A percentile compares a stretch with the other conserved stretches of the same genome.
These are phyloP conservation scores for Sebastes taczanowskii DNA, from an alignment of 2,797 vertebrate genomes.

Conservation along the genomic window DNA sequence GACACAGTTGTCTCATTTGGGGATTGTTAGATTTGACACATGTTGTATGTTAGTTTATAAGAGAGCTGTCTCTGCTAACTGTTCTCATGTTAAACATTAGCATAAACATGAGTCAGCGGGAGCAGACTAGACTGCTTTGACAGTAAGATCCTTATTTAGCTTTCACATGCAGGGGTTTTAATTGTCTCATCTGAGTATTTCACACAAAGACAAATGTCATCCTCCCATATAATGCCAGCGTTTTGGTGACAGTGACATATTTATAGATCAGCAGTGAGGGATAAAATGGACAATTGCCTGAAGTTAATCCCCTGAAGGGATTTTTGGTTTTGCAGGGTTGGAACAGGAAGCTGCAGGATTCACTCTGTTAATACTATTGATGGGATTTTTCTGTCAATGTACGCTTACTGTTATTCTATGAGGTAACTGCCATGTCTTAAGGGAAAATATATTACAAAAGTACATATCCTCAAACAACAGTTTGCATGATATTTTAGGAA, in stretches of 20 bases:
- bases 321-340: conserved; percentile 14
- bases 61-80: background rate
- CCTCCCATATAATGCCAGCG: background rate
- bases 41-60: background rate
- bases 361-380: background rate
- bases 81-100: background rate
- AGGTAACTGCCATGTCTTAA: background rate
- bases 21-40: background rate
- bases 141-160: conserved; percentile 10
- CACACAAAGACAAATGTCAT: conserved; percentile 23
- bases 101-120: background rate
- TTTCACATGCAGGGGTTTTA: conserved; percentile 11
- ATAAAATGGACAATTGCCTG: conserved; percentile 30
- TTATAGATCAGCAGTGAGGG: conserved; percentile 26
- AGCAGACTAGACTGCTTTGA: conserved; percentile 8
- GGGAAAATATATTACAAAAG: background rate
- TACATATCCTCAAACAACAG: too few species aligned
- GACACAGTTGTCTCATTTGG: background rate
- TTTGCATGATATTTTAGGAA: too few species aligned
- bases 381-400: background rate
- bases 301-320: conserved; percentile 40
- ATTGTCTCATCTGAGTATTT: conserved; percentile 17
- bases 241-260: conserved; percentile 16
- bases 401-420: background rate
- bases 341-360: conserved; percentile 23